Evolutionary conservation across 1,140 invertebrate species (phyloP).

Genomic region (Hylaeus volcanicus): DNA sequence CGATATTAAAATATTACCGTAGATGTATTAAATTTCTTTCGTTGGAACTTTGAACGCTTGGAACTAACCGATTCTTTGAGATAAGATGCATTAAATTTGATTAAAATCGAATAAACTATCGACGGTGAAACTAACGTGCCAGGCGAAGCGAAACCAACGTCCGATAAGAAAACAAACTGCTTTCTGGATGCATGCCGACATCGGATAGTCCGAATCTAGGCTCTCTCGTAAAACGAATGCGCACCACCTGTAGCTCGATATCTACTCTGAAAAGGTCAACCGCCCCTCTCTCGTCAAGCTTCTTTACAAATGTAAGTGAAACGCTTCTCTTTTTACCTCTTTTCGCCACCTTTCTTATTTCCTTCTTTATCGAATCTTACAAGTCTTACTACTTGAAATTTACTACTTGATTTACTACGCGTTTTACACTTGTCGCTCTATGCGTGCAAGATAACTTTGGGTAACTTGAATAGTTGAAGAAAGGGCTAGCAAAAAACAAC

Average conservation of each 20-base stretch:
- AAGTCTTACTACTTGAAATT: neutral
- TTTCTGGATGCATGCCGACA: slow-evolving; percentile 18
- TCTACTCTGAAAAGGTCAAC: slow-evolving; percentile 22
- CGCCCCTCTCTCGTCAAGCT: slow-evolving; percentile 2
- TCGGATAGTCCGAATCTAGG: slow-evolving; percentile 26
- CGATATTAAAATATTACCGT: neutral
- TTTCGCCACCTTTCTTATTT: too few relatives aligned
- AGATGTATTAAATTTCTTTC: neutral
- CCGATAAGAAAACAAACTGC: neutral
- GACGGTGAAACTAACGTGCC: neutral
- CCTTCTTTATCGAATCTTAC: neutral
- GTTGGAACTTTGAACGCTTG: too few relatives aligned
- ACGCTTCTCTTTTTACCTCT: too few relatives aligned
- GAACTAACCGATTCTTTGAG: too few relatives aligned
- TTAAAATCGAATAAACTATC: neutral
- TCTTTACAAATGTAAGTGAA: slow-evolving; percentile 25
- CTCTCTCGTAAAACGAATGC: slow-evolving; percentile 25
- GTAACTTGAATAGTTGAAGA: too few relatives aligned
- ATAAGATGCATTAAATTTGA: neutral
- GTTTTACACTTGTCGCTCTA: neutral
- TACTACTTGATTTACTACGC: neutral
- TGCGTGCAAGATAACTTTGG: neutral
- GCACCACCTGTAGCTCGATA: slow-evolving; percentile 47
- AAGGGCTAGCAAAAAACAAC: too few relatives aligned
- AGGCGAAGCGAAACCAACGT: neutral